phyloP scores from a whole-genome alignment of 1,140 invertebrate genomes.

The Halesus radiatus region DNA sequence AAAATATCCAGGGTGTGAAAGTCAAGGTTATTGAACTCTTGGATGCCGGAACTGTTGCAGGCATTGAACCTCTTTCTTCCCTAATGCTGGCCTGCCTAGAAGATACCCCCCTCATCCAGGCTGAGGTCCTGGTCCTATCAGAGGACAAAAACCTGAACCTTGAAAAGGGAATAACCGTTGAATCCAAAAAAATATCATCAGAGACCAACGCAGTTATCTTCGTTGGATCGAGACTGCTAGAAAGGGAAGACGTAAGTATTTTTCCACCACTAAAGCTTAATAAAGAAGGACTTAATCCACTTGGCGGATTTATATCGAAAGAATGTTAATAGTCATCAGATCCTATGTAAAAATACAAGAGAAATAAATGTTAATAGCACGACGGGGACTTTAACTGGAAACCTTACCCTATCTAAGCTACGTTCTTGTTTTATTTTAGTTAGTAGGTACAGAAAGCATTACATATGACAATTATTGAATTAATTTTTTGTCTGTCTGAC shows the following conservation, averaged over 20 bases:
- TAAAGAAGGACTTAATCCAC: background rate
- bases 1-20: slow-evolving; percentile 79
- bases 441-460: too few species aligned
- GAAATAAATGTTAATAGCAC: too few species aligned
- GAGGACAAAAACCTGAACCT: slow-evolving; percentile 66
- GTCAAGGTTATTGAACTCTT: slow-evolving; percentile 81
- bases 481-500: too few species aligned
- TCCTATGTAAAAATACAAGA: too few species aligned
- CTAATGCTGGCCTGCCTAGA: slow-evolving; percentile 70
- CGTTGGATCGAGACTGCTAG: slow-evolving; percentile 67
- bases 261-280: background rate
- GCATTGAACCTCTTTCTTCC: slow-evolving; percentile 67
- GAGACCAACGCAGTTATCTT: slow-evolving; percentile 74
- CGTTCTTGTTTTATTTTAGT: too few species aligned
- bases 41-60: slow-evolving; percentile 69
- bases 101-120: slow-evolving; percentile 76
- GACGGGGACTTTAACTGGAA: too few species aligned
- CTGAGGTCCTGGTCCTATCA: slow-evolving; percentile 66
- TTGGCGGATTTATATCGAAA: too few species aligned
- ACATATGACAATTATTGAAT: too few species aligned
- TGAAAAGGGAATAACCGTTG: slow-evolving; percentile 70
- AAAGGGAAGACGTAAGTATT: slow-evolving; percentile 60
- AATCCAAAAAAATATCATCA: slow-evolving; percentile 73
- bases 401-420: too few species aligned
- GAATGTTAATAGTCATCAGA: too few species aligned